These are phyloP conservation scores for Cheumatopsyche charites DNA, from an alignment of 1,140 invertebrate species.

Conservation along the genomic window DNA sequence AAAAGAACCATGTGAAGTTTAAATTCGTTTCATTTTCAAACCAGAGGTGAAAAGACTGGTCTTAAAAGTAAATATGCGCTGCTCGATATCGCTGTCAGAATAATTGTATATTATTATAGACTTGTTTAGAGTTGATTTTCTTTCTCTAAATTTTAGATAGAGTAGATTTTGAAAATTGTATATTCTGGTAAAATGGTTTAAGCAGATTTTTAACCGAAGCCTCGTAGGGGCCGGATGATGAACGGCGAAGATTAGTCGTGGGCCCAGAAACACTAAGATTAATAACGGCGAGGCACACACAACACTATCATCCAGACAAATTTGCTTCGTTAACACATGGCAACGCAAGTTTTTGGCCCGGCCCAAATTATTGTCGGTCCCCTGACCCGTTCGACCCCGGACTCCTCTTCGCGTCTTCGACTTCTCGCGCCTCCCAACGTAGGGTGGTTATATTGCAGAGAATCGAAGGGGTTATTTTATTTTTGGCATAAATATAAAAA, in stretches of 20 bases:
- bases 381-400: neutral
- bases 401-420: neutral
- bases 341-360: slow-evolving; percentile 34
- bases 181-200: no score
- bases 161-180: no score
- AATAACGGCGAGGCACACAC: slow-evolving; percentile 23
- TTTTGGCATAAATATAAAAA: no score
- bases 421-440: neutral
- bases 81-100: no score
- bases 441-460: neutral
- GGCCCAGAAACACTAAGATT: slow-evolving; percentile 30
- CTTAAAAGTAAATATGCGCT: no score
- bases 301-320: slow-evolving; percentile 39
- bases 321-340: slow-evolving; percentile 40
- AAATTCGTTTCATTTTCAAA: no score
- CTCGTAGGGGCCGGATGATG: slow-evolving; percentile 17
- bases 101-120: no score
- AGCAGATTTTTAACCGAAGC: neutral
- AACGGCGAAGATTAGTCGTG: slow-evolving; percentile 17
- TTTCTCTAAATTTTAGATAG: no score
- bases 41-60: no score
- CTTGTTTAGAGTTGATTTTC: no score
- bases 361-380: neutral
- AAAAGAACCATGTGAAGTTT: no score
- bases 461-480: no score